Percentiles rank a stretch among this genome's conserved stretches.
These are phyloP conservation scores for Drosophila prosaltans DNA, from an alignment of 1,140 invertebrate genomes.

Conservation along the genomic window DNA sequence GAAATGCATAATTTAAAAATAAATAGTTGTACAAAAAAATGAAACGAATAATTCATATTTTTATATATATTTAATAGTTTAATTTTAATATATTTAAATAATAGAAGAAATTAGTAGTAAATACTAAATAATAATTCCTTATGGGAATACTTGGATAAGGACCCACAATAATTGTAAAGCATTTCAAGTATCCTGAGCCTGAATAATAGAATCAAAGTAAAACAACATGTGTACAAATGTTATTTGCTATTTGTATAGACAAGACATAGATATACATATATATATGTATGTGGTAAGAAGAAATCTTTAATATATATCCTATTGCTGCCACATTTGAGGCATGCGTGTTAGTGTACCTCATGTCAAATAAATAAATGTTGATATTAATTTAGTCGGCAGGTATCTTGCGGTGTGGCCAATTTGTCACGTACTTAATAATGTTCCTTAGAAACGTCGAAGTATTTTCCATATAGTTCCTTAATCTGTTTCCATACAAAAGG, in stretches of 20 bases:
- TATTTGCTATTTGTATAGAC: neutral
- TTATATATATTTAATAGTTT: no score
- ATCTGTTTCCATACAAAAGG: neutral
- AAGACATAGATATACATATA: neutral
- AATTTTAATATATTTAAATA: no score
- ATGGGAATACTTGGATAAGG: no score
- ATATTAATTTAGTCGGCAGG: conserved; percentile 12
- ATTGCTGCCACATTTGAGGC: neutral
- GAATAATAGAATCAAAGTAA: neutral
- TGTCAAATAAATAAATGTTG: conserved; percentile 14
- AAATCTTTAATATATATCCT: neutral
- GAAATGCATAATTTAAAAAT: no score
- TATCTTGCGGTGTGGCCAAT: conserved; percentile 10
- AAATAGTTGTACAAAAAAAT: no score
- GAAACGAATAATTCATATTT: no score
- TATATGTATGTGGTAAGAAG: neutral
- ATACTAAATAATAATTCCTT: no score
- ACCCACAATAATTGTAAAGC: neutral
- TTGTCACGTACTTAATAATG: conserved; percentile 14
- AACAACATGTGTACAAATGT: neutral
- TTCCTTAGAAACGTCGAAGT: conserved; percentile 5
- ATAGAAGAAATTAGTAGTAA: no score
- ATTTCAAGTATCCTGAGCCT: neutral
- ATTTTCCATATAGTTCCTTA: neutral
- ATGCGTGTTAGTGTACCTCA: neutral